Evolutionary conservation across 2,888 invertebrate genomes (phyloP), one percentile per base, ranked within the genome.

Genomic region (Pinctada fucata): DNA sequence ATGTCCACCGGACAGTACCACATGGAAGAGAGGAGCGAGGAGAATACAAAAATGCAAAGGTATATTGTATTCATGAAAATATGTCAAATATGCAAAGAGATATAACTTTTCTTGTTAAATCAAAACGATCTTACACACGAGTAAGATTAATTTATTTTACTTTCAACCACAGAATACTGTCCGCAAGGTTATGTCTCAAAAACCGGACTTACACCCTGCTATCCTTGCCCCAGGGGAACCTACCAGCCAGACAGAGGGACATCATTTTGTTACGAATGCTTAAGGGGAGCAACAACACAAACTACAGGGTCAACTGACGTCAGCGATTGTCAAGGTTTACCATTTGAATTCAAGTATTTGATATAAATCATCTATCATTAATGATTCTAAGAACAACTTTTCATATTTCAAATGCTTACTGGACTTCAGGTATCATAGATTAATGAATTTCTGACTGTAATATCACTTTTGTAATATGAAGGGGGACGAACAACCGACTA

Each of bases 191-290:
- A 91, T 86, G 89, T 93, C 82, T 91, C 93, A 64, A 85, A 91
- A 88, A 93, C 93, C 2, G 94, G 94, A 3, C 90, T 95, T 49
- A 92, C 92, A 84, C 95, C 95, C 1, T 94, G 95, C 85, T 93
- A 93, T 79, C 93, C 94, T 2, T 95, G 95, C 88, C 93, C 93
- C 4, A 85, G 93, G 64, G 92, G 92, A 2, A 92, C 90, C 68
- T 93, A 90, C 83, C 93, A 93, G 81, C 88, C 91, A 3, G 86
- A 90, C n/a, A 72, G 73, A 31, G 93, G 92, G 0, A 94, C 78
- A 90, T 88, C 75, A 84, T 89, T 83, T 74, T 93, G 87, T 83
- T 89, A 84, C 90, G 93, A 82, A 93, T 95, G 92, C 84, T 93
- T 92, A 4, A 79, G 82, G 13, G 86, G 83, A 13, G 83, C 86